Percentiles rank a stretch among this genome's conserved stretches.
Evolutionary conservation across 2,888 invertebrate species (phyloP).

Genomic region (Cantharis rustica): DNA sequence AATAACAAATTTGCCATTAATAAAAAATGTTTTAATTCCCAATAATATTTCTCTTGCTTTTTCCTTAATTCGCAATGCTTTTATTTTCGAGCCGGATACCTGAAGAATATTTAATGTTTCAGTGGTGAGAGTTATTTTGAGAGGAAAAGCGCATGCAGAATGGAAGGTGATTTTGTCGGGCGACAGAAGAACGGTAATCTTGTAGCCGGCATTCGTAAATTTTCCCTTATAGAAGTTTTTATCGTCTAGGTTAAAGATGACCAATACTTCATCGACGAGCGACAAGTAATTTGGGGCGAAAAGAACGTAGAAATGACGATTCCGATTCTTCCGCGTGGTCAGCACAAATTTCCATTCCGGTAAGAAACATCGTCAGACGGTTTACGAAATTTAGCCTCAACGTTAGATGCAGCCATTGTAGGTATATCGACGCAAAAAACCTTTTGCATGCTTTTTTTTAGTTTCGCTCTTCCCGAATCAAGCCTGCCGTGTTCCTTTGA

Average conservation of each 20-base stretch:
- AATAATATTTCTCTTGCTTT: neutral
- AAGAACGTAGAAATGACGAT: conserved; percentile 66
- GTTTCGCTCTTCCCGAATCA: conserved; percentile 73
- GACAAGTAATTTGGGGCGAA: conserved; percentile 75
- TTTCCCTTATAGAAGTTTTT: neutral
- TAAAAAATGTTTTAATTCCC: neutral
- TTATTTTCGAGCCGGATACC: neutral
- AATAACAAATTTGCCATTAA: neutral
- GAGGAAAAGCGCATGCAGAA: conserved; percentile 77
- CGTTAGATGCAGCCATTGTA: neutral
- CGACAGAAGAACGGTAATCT: conserved; percentile 67
- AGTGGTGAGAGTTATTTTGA: conserved; percentile 71
- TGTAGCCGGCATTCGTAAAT: neutral
- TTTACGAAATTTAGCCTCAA: neutral
- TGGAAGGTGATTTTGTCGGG: conserved; percentile 78
- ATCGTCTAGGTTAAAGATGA: conserved; percentile 64
- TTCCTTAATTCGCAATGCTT: neutral
- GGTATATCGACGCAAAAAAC: neutral
- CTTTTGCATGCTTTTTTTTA: conserved; percentile 25
- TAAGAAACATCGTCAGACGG: conserved; percentile 30
- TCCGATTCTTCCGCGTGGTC: conserved; percentile 71
- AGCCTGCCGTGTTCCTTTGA: conserved; percentile 78
- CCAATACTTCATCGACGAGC: conserved; percentile 76
- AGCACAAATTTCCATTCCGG: conserved; percentile 70
- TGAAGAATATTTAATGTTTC: conserved; percentile 32